Conservation (phyloP, 2,797 vertebrate species). For the Sebastes hubbsi region DNA sequence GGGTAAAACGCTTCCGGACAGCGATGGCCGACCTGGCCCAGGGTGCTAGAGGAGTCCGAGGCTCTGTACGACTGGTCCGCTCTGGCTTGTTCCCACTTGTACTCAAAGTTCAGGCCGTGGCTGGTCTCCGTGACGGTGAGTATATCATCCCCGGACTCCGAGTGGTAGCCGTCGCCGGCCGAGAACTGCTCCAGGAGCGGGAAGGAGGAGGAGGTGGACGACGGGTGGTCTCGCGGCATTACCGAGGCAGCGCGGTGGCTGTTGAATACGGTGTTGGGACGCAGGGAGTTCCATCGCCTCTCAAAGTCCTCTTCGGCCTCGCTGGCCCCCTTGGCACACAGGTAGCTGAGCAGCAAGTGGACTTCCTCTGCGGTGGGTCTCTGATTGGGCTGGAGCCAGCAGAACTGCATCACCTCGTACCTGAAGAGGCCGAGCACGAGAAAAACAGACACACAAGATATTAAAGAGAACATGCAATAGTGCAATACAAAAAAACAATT, state of each 20-base stretch:
- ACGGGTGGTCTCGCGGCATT: conserved; percentile 42
- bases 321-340: conserved; percentile 91
- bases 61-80: conserved; percentile 81
- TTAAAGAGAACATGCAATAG: no score
- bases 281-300: conserved; percentile 93
- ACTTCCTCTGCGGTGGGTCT: conserved; percentile 95
- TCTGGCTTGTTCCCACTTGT: conserved; percentile 94
- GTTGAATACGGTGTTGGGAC: conserved; percentile 81
- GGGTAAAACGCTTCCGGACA: conserved; percentile 90
- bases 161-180: conserved; percentile 86
- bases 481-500: no score
- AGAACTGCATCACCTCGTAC: conserved; percentile 99
- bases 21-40: conserved; percentile 80
- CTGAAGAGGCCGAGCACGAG: conserved; percentile 66
- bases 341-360: conserved; percentile 93
- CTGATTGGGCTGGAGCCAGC: conserved; percentile 97
- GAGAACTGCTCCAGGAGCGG: conserved; percentile 94
- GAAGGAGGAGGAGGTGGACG: conserved; percentile 82
- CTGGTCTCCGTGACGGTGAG: conserved; percentile 96
- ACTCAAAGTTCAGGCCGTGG: conserved; percentile 96
- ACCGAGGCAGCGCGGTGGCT: conserved; percentile 26
- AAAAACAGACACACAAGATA: background rate
- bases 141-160: conserved; percentile 90
- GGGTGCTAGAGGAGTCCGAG: conserved; percentile 64
- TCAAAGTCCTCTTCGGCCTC: conserved; percentile 95